Evolutionary conservation across 1,140 invertebrate species (phyloP), one percentile per base, ranked within the genome.

Genomic region (Brachionus plicatilis): DNA sequence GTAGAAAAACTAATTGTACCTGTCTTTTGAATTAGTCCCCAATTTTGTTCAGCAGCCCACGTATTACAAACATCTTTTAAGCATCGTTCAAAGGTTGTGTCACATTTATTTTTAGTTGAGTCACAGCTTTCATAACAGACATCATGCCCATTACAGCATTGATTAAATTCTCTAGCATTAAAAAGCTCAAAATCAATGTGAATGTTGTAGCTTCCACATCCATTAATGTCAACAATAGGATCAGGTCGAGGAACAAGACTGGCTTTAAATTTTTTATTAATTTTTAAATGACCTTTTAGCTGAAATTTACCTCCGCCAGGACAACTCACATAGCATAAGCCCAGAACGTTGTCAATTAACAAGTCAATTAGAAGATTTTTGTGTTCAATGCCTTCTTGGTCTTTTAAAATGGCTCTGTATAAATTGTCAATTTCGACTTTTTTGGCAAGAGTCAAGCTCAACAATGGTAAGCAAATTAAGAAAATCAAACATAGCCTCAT

Each of bases 261-360:
- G 3, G 70, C 70, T 75, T 27, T 27, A 75, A 43, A 75, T 8
- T 3, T 14, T 41, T 1, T 68, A 0, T 27, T 45, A 75, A 14
- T 72, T 37, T 72, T 20, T 11, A 27, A 45, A 27, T 20, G 43
- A 1, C 11, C 4, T 75, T 45, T 45, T 9, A 45, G 24, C 3
- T 24, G 20, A 75, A 75, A 43, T 43, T 37, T n/a, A 80, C 78
- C 50, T 56, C 78, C 78, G 11, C 29, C n/a, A 12, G 78, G 78
- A 45, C 78, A 80, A 37, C 60, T 80, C 0, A 60, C 33, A 60
- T 80, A 56, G 24, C 78, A 80, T 33, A 60, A 14, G 17, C 27
- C 47, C 6, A 56, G 41, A 66, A 66, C 50, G 56, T 66, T 66
- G 50, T 80, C 78, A 20, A 66, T 29, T 29, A 60, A 37, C 3